Evolutionary conservation across 2,888 invertebrate genomes (phyloP).

Genomic region (Apoda limacodes): DNA sequence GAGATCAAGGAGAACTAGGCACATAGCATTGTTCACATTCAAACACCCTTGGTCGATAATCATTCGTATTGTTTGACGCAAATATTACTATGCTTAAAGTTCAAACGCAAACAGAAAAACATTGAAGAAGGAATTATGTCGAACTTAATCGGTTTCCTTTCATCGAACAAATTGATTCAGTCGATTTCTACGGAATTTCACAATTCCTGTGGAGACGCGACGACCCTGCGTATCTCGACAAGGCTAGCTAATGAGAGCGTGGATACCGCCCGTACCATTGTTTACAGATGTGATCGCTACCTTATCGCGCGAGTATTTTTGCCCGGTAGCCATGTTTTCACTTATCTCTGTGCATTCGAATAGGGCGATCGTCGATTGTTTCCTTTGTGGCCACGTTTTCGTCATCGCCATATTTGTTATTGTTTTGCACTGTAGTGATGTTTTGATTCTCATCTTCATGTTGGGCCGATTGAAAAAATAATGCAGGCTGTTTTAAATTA

Average conservation of each 20-base stretch:
- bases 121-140: no score
- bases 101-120: no score
- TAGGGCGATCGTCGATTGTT: conserved; percentile 48
- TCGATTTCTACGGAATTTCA: conserved; percentile 52
- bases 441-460: conserved; percentile 25
- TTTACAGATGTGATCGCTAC: conserved; percentile 56
- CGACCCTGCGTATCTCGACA: conserved; percentile 33
- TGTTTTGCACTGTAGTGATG: conserved; percentile 26
- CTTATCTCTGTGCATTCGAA: conserved; percentile 52
- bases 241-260: conserved; percentile 64
- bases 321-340: conserved; percentile 57
- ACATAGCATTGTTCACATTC: no score
- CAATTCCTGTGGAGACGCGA: conserved; percentile 40
- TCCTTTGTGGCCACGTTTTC: conserved; percentile 40
- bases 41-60: no score
- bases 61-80: no score
- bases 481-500: conserved; percentile 21
- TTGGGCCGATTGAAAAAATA: conserved; percentile 24
- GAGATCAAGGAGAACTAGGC: no score
- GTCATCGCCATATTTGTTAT: conserved; percentile 36
- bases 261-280: conserved; percentile 52
- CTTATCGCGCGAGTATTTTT: conserved; percentile 57
- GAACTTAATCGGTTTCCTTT: no score
- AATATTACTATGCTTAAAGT: no score
- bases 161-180: conserved; percentile 40